Conservation (phyloP, 1,140 invertebrate genomes). For the Stratiolaelaps scimitus region DNA sequence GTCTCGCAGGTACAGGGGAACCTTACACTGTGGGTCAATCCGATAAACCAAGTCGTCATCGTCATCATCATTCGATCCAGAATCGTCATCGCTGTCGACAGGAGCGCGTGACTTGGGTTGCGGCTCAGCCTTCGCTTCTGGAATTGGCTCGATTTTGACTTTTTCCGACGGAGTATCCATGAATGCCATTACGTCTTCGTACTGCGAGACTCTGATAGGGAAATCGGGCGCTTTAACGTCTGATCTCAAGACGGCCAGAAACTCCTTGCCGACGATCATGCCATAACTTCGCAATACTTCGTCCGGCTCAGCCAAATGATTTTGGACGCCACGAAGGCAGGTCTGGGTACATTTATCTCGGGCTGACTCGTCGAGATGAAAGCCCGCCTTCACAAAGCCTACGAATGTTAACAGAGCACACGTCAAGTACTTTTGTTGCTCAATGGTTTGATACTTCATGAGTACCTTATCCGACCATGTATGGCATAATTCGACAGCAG, state of each 20-base stretch:
- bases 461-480: slow-evolving; percentile 21
- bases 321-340: slow-evolving; percentile 10
- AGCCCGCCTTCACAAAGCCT: not conserved
- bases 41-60: slow-evolving; percentile 9
- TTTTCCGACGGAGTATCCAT: not conserved
- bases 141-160: not conserved
- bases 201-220: not conserved
- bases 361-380: not conserved
- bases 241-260: not conserved
- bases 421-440: slow-evolving; percentile 6
- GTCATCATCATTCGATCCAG: not conserved
- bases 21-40: slow-evolving; percentile 10
- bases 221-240: slow-evolving; percentile 10
- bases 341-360: not conserved
- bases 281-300: slow-evolving; percentile 4
- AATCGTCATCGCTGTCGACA: slow-evolving; percentile 21
- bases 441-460: slow-evolving; percentile 1
- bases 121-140: not conserved
- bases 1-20: slow-evolving; percentile 4
- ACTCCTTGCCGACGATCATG: slow-evolving; percentile 15
- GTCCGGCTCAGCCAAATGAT: slow-evolving; percentile 4
- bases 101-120: no score
- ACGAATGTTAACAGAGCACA: not conserved
- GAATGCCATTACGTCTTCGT: not conserved
- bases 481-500: not conserved